Evolutionary conservation across 2,888 invertebrate genomes (phyloP), one percentile per base, ranked within the genome.

Genomic region (Cremastinae sp.): DNA sequence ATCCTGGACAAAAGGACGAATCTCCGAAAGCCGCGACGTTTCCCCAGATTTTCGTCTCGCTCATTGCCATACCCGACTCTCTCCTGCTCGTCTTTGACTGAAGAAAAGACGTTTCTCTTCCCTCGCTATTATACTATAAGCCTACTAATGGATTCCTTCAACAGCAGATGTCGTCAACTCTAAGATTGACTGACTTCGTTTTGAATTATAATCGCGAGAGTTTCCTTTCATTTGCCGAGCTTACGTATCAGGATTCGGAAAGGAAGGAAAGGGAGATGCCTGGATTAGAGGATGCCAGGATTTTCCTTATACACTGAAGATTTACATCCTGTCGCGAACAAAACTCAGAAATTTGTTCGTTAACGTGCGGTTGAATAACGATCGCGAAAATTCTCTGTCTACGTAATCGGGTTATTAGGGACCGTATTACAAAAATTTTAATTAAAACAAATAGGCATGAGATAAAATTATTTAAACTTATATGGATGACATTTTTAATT

Each of bases 91-190:
- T 22, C 38, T 16, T 45, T 22, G 14, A n/a, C 45, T 38, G n/a
- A 53, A 5, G 22, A 62, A 80, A 85, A 85, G 84, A 84, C 79
- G 83, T 73, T 64, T 61, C 65, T 73, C 78, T 74, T 78, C 64
- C 65, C 38, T 70, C 22, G 45, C 64, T 53, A 78, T 83, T 10
- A 49, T n/a, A n/a, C n/a, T 38, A 70, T 70, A 84, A 86, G 86
- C 84, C 84, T 84, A 84, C 84, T 87, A 88, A 88, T 87, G 86
- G 84, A 86, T 88, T 88, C 88, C 88, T 87, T 88, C 88, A 88
- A 75, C 79, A 78, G 83, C 88, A 88, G 87, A 86, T 87, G 88
- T 84, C 85, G 69, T 56, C 66, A 84, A 82, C 84, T 86, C n/a
- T 85, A 88, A 88, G 86, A 88, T 87, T 85, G 85, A 88, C 87